Evolutionary conservation across 2,113 vertebrate species (phyloP).

Genomic region (Tachysurus vachellii): DNA sequence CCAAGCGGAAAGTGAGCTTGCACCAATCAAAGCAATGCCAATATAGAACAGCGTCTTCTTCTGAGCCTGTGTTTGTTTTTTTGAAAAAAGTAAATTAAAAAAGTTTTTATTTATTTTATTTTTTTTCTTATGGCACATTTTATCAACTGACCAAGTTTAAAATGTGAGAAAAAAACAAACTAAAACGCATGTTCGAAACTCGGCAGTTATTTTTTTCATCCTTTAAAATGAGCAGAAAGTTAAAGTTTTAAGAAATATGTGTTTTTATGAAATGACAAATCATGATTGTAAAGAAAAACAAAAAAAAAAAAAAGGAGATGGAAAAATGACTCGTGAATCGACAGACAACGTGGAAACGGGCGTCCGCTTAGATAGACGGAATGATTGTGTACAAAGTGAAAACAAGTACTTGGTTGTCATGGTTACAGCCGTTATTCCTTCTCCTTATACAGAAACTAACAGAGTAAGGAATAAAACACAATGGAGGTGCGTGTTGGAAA

Average conservation of each 20-base stretch:
- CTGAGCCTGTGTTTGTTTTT: neutral
- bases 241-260: neutral
- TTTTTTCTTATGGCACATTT: neutral
- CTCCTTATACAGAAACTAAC: neutral
- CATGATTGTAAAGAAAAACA: neutral
- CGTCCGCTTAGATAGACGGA: neutral
- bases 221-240: neutral
- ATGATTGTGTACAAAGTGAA: neutral
- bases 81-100: neutral
- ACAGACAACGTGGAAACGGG: neutral
- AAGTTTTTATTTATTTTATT: neutral
- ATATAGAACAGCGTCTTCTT: neutral
- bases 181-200: neutral
- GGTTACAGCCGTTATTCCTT: neutral
- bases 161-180: neutral
- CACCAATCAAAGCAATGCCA: neutral
- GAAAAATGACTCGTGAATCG: neutral
- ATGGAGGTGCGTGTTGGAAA: neutral
- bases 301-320: too few species aligned
- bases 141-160: neutral
- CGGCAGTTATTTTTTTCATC: neutral
- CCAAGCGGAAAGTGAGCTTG: neutral
- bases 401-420: neutral
- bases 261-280: neutral
- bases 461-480: neutral